Base-by-base conservation (phyloP, 2,113 vertebrate species). In the Corythornis cristatus region DNA sequence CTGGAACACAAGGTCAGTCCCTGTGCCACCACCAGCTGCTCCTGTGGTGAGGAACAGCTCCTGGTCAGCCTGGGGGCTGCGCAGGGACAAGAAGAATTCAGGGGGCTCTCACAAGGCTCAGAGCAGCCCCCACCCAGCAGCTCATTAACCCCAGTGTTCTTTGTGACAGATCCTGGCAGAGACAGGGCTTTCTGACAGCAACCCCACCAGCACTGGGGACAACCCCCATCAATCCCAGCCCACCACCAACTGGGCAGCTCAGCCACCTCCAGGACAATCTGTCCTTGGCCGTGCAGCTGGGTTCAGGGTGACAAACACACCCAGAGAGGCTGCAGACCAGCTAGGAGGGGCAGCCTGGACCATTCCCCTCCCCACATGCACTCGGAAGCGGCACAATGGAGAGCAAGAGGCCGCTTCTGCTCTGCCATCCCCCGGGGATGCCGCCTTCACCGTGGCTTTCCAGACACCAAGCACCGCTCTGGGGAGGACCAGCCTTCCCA, bases 351-450 rank as follows among this genome's bases (percentile, higher is more conserved):
- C 2, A 2, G 53, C 9, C 22, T 11, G 7, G 16, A 43, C 21
- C 0, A 0, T 40, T 23, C 15, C 5, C 11, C 22, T 73, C 51
- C 31, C 43, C 0, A 0, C 53, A 28, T 1, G 0, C 31, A 35
- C 7, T 11, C 2, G 0, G 37, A 53, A 42, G 29, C 2, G 0
- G 31, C 40, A 42, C 2, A 2, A 9, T 0, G 0, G 33, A 86
- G 12, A 74, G 43, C 46, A 23, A 23, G 15, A 8, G 58, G 15
- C 19, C 1, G 0, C 43, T 71, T 33, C 54, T 8, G 6, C 26
- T 58, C 77, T 37, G 15, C n/a, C 1, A 0, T 20, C 35, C 54
- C 58, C 51, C 40, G 51, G 33, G 6, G 65, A 66, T 15, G 3
- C 13, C 19, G 25, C 22, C 70, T 48, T 53, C 26, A 40, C 37